These are phyloP conservation scores for Anorthoa munda DNA, from an alignment of 2,888 invertebrate genomes.

Conservation along the genomic window DNA sequence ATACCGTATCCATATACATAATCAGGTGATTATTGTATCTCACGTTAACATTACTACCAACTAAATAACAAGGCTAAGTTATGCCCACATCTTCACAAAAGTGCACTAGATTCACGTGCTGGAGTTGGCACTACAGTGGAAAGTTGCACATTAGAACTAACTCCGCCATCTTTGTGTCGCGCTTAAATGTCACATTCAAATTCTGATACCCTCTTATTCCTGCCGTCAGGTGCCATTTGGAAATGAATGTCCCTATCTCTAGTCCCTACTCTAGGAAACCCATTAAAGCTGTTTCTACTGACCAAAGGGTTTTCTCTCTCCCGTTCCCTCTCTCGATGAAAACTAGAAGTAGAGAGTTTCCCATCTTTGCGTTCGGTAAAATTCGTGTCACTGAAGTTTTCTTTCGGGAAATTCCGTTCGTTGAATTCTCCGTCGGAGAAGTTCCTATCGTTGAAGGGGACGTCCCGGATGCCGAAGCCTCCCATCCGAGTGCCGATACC, in stretches of 20 bases:
- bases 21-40: constrained; percentile 25
- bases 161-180: constrained; percentile 15
- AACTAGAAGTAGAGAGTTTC: constrained; percentile 88
- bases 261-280: constrained; percentile 85
- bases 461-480: constrained; percentile 88
- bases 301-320: constrained; percentile 84
- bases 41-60: constrained; percentile 33
- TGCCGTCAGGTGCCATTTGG: constrained; percentile 86
- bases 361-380: constrained; percentile 85
- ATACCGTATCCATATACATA: constrained; percentile 39
- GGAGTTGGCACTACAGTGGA: constrained; percentile 5
- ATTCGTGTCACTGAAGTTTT: constrained; percentile 81
- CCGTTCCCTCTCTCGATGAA: constrained; percentile 86
- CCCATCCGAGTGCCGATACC: constrained; percentile 88
- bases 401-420: constrained; percentile 83
- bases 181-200: constrained; percentile 92
- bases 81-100: constrained; percentile 43
- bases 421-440: constrained; percentile 87
- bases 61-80: constrained; percentile 59
- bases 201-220: constrained; percentile 91
- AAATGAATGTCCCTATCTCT: constrained; percentile 87
- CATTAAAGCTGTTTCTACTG: constrained; percentile 89
- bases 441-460: constrained; percentile 85
- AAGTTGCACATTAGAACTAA: constrained; percentile 17
- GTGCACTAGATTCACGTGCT: neutral